Evolutionary conservation across 2,113 vertebrate genomes (phyloP).

Genomic region (Uropsilus gracilis): DNA sequence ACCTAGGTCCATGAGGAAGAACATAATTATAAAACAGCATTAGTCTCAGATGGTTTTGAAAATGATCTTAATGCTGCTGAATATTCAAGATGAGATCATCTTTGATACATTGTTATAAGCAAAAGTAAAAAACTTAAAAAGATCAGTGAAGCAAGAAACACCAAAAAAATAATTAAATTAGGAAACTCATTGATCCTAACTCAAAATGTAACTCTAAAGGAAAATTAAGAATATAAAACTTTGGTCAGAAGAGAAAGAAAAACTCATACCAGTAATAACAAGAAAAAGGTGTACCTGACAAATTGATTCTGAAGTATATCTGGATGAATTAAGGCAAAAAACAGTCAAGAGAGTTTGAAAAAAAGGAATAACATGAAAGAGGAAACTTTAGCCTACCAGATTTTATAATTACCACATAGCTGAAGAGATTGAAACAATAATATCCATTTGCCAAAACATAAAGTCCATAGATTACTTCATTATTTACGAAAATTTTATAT

Average conservation of each 20-base stretch:
- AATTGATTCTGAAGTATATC: neutral
- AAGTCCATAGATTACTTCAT: neutral
- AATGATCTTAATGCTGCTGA: neutral
- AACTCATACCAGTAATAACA: neutral
- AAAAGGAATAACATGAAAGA: neutral
- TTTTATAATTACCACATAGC: neutral
- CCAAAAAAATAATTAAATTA: constrained; percentile 7
- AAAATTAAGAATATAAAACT: constrained; percentile 12
- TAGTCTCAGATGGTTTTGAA: neutral
- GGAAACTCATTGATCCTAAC: neutral
- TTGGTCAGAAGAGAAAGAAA: neutral
- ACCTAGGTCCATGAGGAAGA: neutral
- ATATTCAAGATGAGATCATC: constrained; percentile 11
- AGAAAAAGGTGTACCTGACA: neutral
- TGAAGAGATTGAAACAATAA: neutral
- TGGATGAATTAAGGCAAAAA: constrained; percentile 10
- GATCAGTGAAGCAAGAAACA: neutral
- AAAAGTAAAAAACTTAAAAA: neutral
- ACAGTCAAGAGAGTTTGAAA: neutral
- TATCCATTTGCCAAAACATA: neutral
- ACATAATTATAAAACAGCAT: neutral
- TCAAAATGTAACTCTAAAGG: neutral
- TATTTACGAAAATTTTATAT: neutral
- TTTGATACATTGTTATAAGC: neutral
- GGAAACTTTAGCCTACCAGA: neutral